Evolutionary conservation across 2,888 invertebrate species (phyloP).

Genomic region (Rotaria magnacalcarata): DNA sequence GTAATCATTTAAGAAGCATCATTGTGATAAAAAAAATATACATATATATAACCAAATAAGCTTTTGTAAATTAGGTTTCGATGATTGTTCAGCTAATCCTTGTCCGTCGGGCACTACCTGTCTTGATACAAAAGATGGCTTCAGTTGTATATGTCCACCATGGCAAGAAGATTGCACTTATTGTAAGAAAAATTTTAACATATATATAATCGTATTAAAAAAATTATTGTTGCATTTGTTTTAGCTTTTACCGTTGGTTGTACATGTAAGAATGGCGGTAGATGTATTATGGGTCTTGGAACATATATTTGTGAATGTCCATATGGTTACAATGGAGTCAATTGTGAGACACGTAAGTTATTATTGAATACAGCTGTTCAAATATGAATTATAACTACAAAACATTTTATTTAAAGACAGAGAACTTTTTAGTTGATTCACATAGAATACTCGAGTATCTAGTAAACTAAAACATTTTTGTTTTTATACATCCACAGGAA

Average conservation of each 20-base stretch:
- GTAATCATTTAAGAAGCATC: too few species aligned
- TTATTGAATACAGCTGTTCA: neutral
- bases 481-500: neutral
- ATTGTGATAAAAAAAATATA: neutral
- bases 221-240: too few species aligned
- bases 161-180: conserved; percentile 45
- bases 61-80: neutral
- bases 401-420: neutral
- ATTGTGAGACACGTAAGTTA: conserved; percentile 42
- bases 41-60: neutral
- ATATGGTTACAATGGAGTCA: conserved; percentile 36
- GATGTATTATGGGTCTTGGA: conserved; percentile 39
- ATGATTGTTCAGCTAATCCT: conserved; percentile 45
- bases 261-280: conserved; percentile 40
- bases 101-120: conserved; percentile 41
- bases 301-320: conserved; percentile 40
- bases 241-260: conserved; percentile 36
- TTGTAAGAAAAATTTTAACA: neutral
- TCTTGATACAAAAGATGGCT: conserved; percentile 44
- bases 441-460: too few species aligned
- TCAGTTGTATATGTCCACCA: conserved; percentile 34
- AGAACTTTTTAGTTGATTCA: neutral
- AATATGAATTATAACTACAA: neutral
- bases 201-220: too few species aligned
- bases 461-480: neutral